Base-by-base conservation (phyloP, 2,797 vertebrate genomes). In the Percopsis omiscomaycus region DNA sequence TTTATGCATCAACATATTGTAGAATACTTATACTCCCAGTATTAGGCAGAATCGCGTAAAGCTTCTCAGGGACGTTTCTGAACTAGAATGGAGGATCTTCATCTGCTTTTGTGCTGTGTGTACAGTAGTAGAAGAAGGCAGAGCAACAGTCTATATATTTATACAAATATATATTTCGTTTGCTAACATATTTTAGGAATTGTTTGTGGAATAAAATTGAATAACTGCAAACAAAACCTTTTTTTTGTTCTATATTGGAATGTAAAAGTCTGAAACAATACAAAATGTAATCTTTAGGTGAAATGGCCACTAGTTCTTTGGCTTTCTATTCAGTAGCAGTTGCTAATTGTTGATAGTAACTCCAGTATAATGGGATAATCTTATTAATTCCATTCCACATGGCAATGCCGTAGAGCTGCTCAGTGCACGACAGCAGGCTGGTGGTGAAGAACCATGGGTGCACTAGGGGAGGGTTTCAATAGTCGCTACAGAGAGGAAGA, bases 401-500 rank as follows among this genome's bases (percentile, higher is more conserved):
- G 54, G 54, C 2, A 1, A 51, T 69, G 59, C 69, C 59, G 37
- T 56, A 9, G 47, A 51, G 5, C 27, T 68, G 49, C 52, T 16
- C 44, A 61, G 59, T 52, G 68, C 55, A 3, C 2, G 55, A 37
- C 28, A 22, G 2, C 30, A 30, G 28, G 3, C 53, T 1, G 22
- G 53, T 6, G 28, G 11, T 15, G 32, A 42, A 15, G 68, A 4
- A 52, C 52, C 3, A 84, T 82, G 82, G 87, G 85, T 0, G 15
- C 3, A 13, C 42, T 72, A 0, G 2, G 13, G 50, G 59, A 78
- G 10, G 56, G 57, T 8, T 12, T 72, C 9, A 78, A 62, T 3
- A 13, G 78, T 37, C 84, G 28, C 16, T 56, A 75, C 58, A 82
- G 5, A 52, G 89, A 87, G 54, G 84, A 82, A 2, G 88, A 88